These are phyloP conservation scores for Coptodon rendalli DNA, from an alignment of 2,113 vertebrate genomes.

Conservation along the genomic window DNA sequence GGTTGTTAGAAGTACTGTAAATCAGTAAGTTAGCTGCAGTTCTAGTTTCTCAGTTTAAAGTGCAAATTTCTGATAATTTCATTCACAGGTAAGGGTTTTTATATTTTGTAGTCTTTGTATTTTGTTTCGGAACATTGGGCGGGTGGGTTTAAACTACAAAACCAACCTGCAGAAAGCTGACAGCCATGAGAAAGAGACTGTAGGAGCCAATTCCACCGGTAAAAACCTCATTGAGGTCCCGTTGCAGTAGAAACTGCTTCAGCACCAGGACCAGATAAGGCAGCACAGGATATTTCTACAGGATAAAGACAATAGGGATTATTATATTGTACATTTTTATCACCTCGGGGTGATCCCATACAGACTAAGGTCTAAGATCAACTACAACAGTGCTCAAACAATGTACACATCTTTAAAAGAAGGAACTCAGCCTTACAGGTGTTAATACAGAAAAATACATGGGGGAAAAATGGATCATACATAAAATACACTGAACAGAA, in stretches of 20 bases:
- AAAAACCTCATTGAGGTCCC: slow-evolving; percentile 98
- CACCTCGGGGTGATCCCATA: background rate
- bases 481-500: background rate
- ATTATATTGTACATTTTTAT: background rate
- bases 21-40: background rate
- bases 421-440: background rate
- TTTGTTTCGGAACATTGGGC: background rate
- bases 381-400: background rate
- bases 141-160: background rate
- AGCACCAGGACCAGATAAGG: slow-evolving; percentile 96
- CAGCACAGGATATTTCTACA: slow-evolving; percentile 93
- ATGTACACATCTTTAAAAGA: background rate
- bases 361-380: background rate
- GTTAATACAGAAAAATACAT: background rate
- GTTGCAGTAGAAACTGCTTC: slow-evolving; percentile 96
- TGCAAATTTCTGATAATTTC: background rate
- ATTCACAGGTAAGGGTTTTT: background rate
- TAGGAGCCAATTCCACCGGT: slow-evolving; percentile 98
- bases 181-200: slow-evolving; percentile 98
- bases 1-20: background rate
- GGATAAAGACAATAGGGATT: background rate
- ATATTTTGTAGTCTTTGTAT: background rate
- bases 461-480: background rate
- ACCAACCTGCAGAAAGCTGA: slow-evolving; percentile 94
- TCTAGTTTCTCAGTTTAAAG: background rate